Conservation (phyloP, 2,888 invertebrate genomes). For the Notodonta ziczac region DNA sequence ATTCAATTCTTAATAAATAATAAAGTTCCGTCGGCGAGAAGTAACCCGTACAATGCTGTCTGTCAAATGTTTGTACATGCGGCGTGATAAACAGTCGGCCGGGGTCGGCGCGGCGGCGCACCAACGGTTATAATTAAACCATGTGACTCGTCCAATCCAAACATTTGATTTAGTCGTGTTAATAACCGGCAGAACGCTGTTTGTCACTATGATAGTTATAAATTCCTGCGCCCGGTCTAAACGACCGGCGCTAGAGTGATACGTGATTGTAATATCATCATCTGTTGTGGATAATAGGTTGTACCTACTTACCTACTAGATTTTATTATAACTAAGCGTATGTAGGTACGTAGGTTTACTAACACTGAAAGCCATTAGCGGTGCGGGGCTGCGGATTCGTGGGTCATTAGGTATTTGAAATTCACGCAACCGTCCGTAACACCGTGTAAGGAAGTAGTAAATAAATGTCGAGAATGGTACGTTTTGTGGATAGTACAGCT, state of each 20-base stretch:
- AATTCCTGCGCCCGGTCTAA: slow-evolving; percentile 27
- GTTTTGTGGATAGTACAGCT: too few species aligned
- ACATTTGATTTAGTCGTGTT: slow-evolving; percentile 49
- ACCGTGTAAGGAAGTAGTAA: too few species aligned
- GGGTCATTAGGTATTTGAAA: too few species aligned
- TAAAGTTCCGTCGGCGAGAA: slow-evolving; percentile 36
- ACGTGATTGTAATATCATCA: slow-evolving; percentile 23
- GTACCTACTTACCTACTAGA: too few species aligned
- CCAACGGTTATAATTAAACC: slow-evolving; percentile 34
- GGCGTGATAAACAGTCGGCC: slow-evolving; percentile 27
- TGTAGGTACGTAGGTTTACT: too few species aligned
- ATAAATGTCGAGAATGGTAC: too few species aligned
- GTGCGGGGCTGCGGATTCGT: too few species aligned
- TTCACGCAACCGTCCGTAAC: too few species aligned
- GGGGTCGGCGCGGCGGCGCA: slow-evolving; percentile 11
- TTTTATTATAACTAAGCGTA: too few species aligned
- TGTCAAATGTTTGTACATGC: slow-evolving; percentile 43
- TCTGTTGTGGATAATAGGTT: slow-evolving; percentile 19
- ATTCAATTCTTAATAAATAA: slow-evolving; percentile 76
- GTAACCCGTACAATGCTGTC: slow-evolving; percentile 34
- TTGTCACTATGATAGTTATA: slow-evolving; percentile 41
- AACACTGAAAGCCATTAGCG: too few species aligned
- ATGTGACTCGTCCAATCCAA: slow-evolving; percentile 49
- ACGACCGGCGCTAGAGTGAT: slow-evolving; percentile 29
- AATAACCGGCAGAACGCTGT: slow-evolving; percentile 41